Evolutionary conservation across 2,113 vertebrate genomes (phyloP).

Genomic region (Lycocorax pyrrhopterus): DNA sequence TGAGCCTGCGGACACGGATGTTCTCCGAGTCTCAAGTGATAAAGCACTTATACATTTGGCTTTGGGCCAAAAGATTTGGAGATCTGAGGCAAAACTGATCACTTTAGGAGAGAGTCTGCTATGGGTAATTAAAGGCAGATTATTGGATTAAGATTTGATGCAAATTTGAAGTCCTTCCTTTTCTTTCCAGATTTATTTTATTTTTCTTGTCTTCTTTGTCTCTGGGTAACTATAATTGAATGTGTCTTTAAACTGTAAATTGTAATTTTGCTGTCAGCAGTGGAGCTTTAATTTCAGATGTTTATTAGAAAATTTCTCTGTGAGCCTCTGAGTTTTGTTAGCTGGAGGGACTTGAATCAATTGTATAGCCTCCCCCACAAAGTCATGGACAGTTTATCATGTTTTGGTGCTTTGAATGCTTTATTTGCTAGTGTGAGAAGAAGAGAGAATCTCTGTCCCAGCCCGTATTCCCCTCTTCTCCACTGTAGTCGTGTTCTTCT

Average conservation of each 20-base stretch:
- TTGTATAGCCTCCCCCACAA: not conserved
- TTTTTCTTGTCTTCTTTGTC: slow-evolving; percentile 42
- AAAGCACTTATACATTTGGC: slow-evolving; percentile 60
- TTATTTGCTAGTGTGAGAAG: not conserved
- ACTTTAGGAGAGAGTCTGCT: slow-evolving; percentile 46
- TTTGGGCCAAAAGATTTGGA: slow-evolving; percentile 49
- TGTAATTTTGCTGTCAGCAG: slow-evolving; percentile 67
- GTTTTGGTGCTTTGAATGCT: not conserved
- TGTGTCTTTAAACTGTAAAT: slow-evolving; percentile 55
- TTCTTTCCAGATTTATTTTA: slow-evolving; percentile 46
- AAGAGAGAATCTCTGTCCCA: not conserved
- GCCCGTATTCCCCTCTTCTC: not conserved
- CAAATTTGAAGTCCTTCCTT: slow-evolving; percentile 50
- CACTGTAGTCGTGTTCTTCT: not conserved
- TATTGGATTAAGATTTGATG: slow-evolving; percentile 66
- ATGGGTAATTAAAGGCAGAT: slow-evolving; percentile 64
- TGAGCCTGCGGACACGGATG: slow-evolving; percentile 31
- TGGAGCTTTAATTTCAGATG: slow-evolving; percentile 60
- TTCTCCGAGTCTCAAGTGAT: slow-evolving; percentile 40
- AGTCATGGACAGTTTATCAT: not conserved
- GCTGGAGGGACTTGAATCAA: slow-evolving; percentile 33
- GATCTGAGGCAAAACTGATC: slow-evolving; percentile 64
- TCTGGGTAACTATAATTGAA: slow-evolving; percentile 61
- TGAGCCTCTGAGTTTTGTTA: slow-evolving; percentile 29
- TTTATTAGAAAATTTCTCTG: slow-evolving; percentile 61